Conservation (phyloP, 2,113 vertebrate species). For the Ardeotis arabs region DNA sequence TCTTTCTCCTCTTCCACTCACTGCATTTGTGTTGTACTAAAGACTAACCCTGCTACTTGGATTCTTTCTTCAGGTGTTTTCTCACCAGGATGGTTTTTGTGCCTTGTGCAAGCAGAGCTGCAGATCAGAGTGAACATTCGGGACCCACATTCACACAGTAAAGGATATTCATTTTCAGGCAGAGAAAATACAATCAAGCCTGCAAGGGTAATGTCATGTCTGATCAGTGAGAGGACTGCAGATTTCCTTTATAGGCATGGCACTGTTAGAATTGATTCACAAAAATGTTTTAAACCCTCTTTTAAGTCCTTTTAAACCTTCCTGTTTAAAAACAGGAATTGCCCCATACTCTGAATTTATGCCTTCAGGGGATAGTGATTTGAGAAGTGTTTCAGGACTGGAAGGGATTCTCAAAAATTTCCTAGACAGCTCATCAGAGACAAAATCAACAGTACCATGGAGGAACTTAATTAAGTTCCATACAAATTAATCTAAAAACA, state of each 20-base stretch:
- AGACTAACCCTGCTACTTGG: not conserved
- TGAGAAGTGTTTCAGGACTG: not conserved
- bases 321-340: not conserved
- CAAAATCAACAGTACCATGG: not conserved
- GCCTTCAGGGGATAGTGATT: not conserved
- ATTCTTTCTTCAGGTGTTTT: not conserved
- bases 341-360: not conserved
- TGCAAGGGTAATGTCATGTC: not conserved
- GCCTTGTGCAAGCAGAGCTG: not conserved
- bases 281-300: not conserved
- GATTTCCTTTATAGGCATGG: not conserved
- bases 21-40: not conserved
- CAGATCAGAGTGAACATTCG: not conserved
- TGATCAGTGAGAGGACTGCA: accelerated
- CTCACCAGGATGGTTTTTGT: not conserved
- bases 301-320: not conserved
- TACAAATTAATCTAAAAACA: not conserved
- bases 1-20: not conserved
- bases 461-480: not conserved
- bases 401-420: not conserved
- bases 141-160: not conserved
- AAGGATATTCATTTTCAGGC: not conserved
- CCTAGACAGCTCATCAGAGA: not conserved
- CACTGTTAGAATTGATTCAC: not conserved
- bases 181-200: not conserved